phyloP scores from a whole-genome alignment of 2,113 vertebrate genomes.

The Martes martes region DNA sequence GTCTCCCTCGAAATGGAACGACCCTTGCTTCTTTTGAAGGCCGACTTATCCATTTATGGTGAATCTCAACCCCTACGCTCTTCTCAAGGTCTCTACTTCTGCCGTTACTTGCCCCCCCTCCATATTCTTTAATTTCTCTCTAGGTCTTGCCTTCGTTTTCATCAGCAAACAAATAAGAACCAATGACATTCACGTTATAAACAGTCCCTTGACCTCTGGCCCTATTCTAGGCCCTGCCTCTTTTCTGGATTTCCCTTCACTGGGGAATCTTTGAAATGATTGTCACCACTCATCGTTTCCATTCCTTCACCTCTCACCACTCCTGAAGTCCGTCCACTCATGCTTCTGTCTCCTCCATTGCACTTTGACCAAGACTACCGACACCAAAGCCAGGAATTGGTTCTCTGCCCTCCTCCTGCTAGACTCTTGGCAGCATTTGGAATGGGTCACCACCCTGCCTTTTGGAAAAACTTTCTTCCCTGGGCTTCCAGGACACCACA shows the following conservation, averaged over 20 bases:
- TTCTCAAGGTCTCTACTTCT: not conserved
- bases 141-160: not conserved
- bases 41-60: not conserved
- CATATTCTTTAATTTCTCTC: not conserved
- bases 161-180: not conserved
- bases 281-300: not conserved
- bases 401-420: not conserved
- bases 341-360: not conserved
- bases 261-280: not conserved
- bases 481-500: not conserved
- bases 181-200: not conserved
- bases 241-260: not conserved
- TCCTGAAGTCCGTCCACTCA: not conserved
- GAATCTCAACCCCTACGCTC: not conserved
- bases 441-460: accelerated
- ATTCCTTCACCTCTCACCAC: not conserved
- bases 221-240: not conserved
- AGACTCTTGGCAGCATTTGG: not conserved
- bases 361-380: not conserved
- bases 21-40: not conserved
- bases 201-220: not conserved
- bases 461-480: not conserved
- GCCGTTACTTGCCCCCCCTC: not conserved
- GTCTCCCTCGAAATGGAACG: not conserved
- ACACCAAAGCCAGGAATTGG: not conserved